Base-by-base conservation (phyloP, 1,140 invertebrate species). In the Elymnias hypermnestra region DNA sequence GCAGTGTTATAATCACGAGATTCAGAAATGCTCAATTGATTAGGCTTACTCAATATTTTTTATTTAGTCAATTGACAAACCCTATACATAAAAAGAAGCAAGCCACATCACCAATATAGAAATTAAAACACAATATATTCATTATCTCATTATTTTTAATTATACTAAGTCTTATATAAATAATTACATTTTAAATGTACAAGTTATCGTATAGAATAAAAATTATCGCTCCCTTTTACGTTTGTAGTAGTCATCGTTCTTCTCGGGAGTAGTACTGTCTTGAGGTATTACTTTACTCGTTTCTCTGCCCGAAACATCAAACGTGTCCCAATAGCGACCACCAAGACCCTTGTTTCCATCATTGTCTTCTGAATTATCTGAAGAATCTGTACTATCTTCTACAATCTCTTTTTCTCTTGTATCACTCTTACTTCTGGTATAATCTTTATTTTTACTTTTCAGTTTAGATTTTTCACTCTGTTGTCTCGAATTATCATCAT, bases 261-360 rank as follows among this genome's bases (percentile, higher is more conserved):
- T 35, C 9, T 57, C 36, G 1, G 50, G 38, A n/a, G 48, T 39
- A 18, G 21, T 37, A 18, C 23, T 13, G 17, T 47, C 49, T 6
- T 13, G 1, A 13, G 44, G 14, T 17, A 35, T 41, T 29, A 45
- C 23, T 47, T 45, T 25, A 25, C 29, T 33, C 1, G 25, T 18
- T 2, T 40, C 22, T 18, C 39, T 54, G 9, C 22, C 33, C 40
- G 53, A 44, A 23, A 64, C 44, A 33, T 70, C 63, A 54, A 66
- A 65, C 13, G 7, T 54, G 18, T 71, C 64, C 68, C 68, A 69
- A 26, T 69, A 72, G 12, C 68, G 53, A 8, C 51, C 49, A 4
- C 54, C 44, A 2, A 56, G 29, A 18, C 49, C 38, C n/a, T 54
- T 36, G 22, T 0, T 9, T 2, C 10, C 8, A 33, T n/a, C n/a